phyloP scores from a whole-genome alignment of 2,113 vertebrate species.

The Phasianus colchicus region DNA sequence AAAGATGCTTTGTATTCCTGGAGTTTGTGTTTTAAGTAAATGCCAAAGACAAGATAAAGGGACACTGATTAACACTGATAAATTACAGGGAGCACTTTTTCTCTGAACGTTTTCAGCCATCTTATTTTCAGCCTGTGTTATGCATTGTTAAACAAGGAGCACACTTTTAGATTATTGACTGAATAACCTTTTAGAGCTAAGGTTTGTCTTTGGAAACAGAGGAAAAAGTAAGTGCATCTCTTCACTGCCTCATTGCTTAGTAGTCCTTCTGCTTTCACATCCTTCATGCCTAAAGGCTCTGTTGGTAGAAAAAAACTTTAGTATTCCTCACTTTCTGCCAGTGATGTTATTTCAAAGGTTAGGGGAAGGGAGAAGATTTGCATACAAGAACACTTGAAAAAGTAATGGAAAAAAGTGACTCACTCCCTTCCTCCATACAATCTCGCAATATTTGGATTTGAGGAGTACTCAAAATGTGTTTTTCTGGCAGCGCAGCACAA shows the following conservation, averaged over 20 bases:
- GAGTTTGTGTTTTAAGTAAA: neutral
- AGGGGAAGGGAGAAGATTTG: slow-evolving; percentile 18
- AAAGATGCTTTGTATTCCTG: neutral
- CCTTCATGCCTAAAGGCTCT: slow-evolving; percentile 30
- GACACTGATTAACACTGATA: neutral
- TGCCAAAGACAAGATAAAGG: slow-evolving; percentile 1
- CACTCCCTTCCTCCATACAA: neutral
- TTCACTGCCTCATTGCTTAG: slow-evolving; percentile 29
- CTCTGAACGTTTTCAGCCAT: neutral
- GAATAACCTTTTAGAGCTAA: slow-evolving; percentile 30
- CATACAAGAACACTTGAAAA: neutral
- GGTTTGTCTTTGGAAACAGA: slow-evolving; percentile 11
- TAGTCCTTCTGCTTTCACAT: slow-evolving; percentile 33
- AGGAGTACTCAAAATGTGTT: neutral
- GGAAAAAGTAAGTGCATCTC: slow-evolving; percentile 18
- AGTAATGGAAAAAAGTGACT: slow-evolving; percentile 9
- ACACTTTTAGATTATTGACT: neutral
- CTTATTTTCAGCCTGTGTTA: neutral
- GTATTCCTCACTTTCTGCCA: slow-evolving; percentile 21
- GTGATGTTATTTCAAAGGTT: slow-evolving; percentile 43
- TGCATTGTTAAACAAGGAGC: neutral
- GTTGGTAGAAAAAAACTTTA: neutral
- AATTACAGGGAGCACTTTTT: neutral
- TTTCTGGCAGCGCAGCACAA: neutral
- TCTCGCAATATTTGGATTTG: neutral